Evolutionary conservation across 2,113 vertebrate genomes (phyloP).

Genomic region (Tyto alba): DNA sequence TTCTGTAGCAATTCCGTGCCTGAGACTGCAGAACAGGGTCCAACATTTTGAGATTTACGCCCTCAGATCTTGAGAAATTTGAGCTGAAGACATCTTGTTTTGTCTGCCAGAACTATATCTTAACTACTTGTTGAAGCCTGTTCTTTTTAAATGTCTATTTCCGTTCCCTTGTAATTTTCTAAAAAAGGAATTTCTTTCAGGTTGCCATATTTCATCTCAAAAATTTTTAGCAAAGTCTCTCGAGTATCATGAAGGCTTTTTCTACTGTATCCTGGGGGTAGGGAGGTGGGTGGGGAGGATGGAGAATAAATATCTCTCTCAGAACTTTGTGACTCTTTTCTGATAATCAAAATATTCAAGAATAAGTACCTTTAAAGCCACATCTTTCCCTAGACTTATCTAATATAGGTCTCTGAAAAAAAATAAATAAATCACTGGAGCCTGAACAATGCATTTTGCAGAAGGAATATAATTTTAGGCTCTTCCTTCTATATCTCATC

Average conservation of each 20-base stretch:
- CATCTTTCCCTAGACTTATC: background rate
- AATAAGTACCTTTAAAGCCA: background rate
- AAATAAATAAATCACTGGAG: background rate
- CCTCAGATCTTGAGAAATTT: background rate
- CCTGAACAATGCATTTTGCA: background rate
- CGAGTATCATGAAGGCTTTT: background rate
- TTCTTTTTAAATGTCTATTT: constrained; percentile 1
- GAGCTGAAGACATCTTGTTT: background rate
- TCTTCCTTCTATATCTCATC: background rate
- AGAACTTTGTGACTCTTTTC: background rate
- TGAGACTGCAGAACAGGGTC: background rate
- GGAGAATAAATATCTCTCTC: background rate
- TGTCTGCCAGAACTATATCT: background rate
- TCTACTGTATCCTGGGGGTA: background rate
- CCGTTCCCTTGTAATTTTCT: background rate
- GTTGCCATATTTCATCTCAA: background rate
- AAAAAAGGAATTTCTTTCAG: background rate
- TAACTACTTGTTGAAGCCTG: background rate
- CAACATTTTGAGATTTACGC: background rate
- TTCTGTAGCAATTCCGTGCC: background rate
- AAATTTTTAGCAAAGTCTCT: background rate
- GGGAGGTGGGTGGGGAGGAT: background rate
- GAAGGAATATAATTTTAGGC: background rate
- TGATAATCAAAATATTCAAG: background rate
- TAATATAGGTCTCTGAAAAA: background rate